Conservation (phyloP, 2,888 invertebrate species). For the Ormyrus rosae region DNA sequence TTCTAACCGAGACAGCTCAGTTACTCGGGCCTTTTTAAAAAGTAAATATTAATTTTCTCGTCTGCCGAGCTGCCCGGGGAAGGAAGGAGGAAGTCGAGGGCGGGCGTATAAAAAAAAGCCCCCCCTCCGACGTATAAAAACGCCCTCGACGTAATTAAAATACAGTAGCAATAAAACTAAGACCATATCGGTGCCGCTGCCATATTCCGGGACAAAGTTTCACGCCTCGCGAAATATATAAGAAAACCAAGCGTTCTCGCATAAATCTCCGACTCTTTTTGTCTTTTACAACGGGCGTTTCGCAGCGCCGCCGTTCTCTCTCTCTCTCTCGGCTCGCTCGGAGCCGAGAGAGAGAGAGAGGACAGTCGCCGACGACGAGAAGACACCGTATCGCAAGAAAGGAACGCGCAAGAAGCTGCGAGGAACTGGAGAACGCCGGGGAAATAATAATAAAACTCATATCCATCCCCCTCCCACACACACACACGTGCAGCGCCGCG, state of each 20-base stretch:
- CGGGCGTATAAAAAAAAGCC: constrained; percentile 6
- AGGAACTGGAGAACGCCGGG: neutral
- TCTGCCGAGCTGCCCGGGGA: neutral
- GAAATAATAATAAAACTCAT: constrained; percentile 39
- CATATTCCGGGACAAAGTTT: constrained; percentile 48
- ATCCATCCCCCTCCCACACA: neutral
- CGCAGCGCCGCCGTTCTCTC: neutral
- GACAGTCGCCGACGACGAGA: constrained; percentile 1
- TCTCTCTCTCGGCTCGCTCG: neutral
- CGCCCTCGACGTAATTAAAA: constrained; percentile 40
- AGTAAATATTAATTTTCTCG: constrained; percentile 37
- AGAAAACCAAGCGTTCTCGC: constrained; percentile 22
- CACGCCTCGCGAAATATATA: constrained; percentile 42
- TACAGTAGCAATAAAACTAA: constrained; percentile 34
- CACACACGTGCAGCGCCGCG: too few relatives aligned
- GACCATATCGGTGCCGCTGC: constrained; percentile 31
- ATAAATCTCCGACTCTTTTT: constrained; percentile 41
- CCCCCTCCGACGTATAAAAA: neutral
- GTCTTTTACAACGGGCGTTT: neutral
- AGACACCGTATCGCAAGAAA: neutral
- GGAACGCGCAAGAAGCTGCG: neutral
- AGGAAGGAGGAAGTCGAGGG: neutral
- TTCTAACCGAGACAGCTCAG: neutral
- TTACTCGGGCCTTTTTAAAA: neutral
- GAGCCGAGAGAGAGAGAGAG: neutral